Evolutionary conservation across 2,113 vertebrate genomes (phyloP), one percentile per base, ranked within the genome.

Genomic region (Dipodomys stephensi): DNA sequence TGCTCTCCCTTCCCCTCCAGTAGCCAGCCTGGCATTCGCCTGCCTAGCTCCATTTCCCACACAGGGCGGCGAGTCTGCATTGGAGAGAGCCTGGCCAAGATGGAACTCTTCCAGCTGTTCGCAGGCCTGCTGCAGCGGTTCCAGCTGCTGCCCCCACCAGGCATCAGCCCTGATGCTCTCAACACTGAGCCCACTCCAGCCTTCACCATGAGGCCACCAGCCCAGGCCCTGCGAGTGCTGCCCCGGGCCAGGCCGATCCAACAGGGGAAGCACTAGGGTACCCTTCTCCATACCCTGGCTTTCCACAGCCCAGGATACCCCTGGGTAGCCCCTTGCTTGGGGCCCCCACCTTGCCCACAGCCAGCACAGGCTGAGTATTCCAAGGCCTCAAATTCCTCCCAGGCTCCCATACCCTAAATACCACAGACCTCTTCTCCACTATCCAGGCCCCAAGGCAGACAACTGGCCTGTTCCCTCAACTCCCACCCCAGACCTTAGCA

Each of bases 51-150:
- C 0, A 6, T 78, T 96, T 62, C 25, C 87, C 19, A 64, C 1
- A 0, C 95, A 98, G 98, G 98, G 46, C 97, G 98, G 69, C 96
- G 98, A 1, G 97, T 98, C 71, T 98, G 98, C 44, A 97, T 98
- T 0, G 98, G 98, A 2, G 98, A 98, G 23, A 97, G 97, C 79
- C 95, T 98, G 28, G 98, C 98, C 92, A 98, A 97, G 97, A 98
- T 96, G 10, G 97, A 98, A 94, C 96, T 98, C 4, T 98, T 98
- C 18, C 92, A 98, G 83, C 98, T 98, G 91, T 98, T 98, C 0
- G 96, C 98, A 0, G 98, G 98, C 22, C 6, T 98, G 86, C 96
- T 98, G 25, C 98, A 98, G 96, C 97, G 93, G 0, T 98, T 98
- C 87, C 96, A 88, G 4, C 98, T 98, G 88, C 97, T n/a, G 60